Evolutionary conservation across 1,140 invertebrate genomes (phyloP).

Genomic region (Diorhabda sublineata): DNA sequence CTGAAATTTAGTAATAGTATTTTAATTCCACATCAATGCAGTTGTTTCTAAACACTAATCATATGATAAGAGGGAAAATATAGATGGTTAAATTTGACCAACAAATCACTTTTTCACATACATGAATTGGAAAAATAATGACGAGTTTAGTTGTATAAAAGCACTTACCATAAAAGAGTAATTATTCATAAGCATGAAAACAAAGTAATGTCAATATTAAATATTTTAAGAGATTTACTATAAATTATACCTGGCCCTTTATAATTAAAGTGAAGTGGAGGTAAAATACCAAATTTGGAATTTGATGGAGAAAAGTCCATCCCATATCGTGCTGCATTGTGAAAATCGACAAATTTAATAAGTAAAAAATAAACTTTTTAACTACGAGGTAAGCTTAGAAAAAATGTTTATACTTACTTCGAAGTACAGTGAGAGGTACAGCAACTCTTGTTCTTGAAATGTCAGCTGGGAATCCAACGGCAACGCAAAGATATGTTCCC

Average conservation of each 20-base stretch:
- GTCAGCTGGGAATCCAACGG: constrained; percentile 59
- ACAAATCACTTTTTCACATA: too few species aligned
- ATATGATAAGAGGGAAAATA: too few species aligned
- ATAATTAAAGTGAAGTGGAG: constrained; percentile 45
- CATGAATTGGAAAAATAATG: too few species aligned
- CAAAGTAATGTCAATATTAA: too few species aligned
- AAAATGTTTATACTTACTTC: constrained; percentile 57
- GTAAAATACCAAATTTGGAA: constrained; percentile 46
- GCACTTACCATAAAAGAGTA: too few species aligned
- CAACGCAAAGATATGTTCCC: constrained; percentile 80
- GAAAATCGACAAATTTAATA: too few species aligned
- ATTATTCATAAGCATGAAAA: too few species aligned
- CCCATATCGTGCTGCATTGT: constrained; percentile 43
- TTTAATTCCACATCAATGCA: too few species aligned
- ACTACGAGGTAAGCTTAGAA: not conserved
- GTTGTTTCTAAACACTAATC: too few species aligned
- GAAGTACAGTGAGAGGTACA: constrained; percentile 66
- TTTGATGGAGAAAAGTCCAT: constrained; percentile 43
- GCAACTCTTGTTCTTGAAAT: constrained; percentile 52
- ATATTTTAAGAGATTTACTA: not conserved
- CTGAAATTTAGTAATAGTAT: constrained; percentile 11
- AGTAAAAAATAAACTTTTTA: too few species aligned
- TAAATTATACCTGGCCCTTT: constrained; percentile 45
- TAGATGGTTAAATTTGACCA: too few species aligned
- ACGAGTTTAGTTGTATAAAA: too few species aligned